Conservation (phyloP, 2,113 vertebrate genomes). For the Cacatua alba region DNA sequence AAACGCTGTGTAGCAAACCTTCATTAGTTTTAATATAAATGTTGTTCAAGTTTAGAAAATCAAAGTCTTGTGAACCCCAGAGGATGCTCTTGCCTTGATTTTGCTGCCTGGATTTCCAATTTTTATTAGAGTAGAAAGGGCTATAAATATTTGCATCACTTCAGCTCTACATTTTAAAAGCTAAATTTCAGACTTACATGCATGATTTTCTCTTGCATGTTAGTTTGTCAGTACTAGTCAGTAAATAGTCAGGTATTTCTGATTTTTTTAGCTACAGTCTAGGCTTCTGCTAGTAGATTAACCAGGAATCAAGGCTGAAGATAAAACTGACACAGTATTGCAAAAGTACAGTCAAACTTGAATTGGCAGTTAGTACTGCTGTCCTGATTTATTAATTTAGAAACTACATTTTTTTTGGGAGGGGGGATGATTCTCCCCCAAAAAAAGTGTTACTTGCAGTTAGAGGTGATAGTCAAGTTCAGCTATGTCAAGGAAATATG, state of each 20-base stretch:
- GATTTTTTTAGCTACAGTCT: neutral
- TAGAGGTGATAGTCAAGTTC: neutral
- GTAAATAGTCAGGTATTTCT: neutral
- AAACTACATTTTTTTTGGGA: neutral
- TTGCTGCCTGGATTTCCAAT: neutral
- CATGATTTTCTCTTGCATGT: fast-evolving
- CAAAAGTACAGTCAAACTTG: neutral
- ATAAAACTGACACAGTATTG: neutral
- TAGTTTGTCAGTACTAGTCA: neutral
- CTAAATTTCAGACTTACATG: neutral
- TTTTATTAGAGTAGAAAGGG: neutral
- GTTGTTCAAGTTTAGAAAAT: neutral
- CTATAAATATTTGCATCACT: neutral
- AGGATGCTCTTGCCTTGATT: neutral
- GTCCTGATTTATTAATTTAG: neutral
- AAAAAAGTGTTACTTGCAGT: neutral
- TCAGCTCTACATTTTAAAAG: neutral
- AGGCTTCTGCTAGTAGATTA: neutral
- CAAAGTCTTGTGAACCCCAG: neutral
- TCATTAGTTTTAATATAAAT: neutral
- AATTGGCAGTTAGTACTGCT: neutral
- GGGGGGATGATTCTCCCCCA: too few species aligned
- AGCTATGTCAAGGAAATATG: neutral
- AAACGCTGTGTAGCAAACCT: neutral
- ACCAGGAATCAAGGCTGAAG: neutral